Evolutionary conservation across 2,113 vertebrate genomes (phyloP).

Genomic region (Falcunculus frontatus): DNA sequence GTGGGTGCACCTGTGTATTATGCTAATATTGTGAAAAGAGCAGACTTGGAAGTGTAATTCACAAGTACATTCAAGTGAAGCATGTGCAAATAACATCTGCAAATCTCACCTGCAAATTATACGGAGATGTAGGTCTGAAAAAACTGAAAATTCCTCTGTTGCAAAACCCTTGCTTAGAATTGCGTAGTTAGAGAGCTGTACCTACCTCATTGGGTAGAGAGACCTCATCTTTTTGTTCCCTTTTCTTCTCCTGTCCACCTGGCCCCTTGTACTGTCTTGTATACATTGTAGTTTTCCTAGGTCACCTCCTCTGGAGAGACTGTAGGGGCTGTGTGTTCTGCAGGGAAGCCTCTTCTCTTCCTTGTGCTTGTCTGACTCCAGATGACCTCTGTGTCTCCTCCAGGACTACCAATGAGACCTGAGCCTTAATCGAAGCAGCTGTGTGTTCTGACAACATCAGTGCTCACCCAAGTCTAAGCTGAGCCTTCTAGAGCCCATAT

Average conservation of each 20-base stretch:
- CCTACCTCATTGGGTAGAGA: not conserved
- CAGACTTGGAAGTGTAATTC: not conserved
- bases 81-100: not conserved
- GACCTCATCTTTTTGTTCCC: not conserved
- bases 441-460: not conserved
- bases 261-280: not conserved
- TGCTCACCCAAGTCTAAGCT: not conserved
- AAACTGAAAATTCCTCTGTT: not conserved
- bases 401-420: not conserved
- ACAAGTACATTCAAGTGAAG: not conserved
- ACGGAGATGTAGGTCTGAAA: not conserved
- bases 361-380: not conserved
- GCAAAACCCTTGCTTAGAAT: not conserved
- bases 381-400: not conserved
- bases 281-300: not conserved
- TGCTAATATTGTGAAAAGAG: not conserved
- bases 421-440: not conserved
- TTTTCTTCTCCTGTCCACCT: not conserved
- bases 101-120: not conserved
- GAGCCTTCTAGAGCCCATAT: not conserved
- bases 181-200: not conserved
- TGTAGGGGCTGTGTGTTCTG: not conserved
- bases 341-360: not conserved
- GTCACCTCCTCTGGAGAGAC: not conserved
- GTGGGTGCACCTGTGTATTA: not conserved